Evolutionary conservation across 2,888 invertebrate species (phyloP), one percentile per base, ranked within the genome.

Genomic region (Leptothorax acervorum): DNA sequence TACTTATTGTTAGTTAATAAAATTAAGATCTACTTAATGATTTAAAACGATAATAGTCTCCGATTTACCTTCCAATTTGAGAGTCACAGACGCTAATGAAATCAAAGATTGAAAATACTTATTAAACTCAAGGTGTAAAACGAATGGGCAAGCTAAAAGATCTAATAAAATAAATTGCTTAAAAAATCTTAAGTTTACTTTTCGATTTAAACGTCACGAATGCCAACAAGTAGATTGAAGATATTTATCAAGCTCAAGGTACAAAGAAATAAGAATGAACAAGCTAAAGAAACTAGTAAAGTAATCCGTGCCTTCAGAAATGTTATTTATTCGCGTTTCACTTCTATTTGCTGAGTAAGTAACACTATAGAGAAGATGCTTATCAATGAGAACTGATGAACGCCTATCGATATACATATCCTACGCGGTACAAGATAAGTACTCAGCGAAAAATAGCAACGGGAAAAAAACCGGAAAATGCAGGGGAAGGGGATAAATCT

Each of bases 391-490:
- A 65, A 63, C 3, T 28, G 23, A 75, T 39, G 23, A 28, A 23
- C 48, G 62, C n/a, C 6, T 63, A 51, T 55, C 35, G 23, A 63
- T 48, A 74, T 45, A 31, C 60, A 8, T 74, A 48, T 31, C 35
- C 45, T 31, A 45, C 1, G 63, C 2, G 48, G 1, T 18, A 57
- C 23, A n/a, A 28, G 57, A 28, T 76, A 70, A 84, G 68, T 57
- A 68, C 31, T 51, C 39, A 55, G 51, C 42, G 55, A 82, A 84
- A 78, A 83, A 85, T 53, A 53, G 51, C 57, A 81, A 48, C 55
- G 15, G 71, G 60, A 73, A 86, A 86, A 83, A 75, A 55, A 68
- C 71, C 73, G 87, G 39, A 76, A 87, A 89, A 86, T 82, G 71
- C 79, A 75, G 75, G 65, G 39, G 75, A 60, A 66, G 66, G 65